A percentile compares a stretch with the other conserved stretches of the same genome.
Evolutionary conservation across 2,888 invertebrate genomes (phyloP).

Genomic region (Rhagonycha lutea): DNA sequence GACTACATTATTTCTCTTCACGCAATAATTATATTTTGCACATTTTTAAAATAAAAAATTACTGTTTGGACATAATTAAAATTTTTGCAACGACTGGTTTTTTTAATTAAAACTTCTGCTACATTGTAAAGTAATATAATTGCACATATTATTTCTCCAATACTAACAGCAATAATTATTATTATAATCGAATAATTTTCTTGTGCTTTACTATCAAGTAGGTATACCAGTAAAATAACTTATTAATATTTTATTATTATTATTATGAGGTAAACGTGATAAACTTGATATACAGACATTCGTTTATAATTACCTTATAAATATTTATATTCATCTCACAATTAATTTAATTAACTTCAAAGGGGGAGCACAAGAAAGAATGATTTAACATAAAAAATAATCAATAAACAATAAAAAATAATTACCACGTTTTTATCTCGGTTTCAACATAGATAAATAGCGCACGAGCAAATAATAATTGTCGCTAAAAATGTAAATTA

Average conservation of each 20-base stretch:
- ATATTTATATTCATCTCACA: not conserved
- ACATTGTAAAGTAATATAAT: not conserved
- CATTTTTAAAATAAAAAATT: not conserved
- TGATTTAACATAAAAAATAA: not conserved
- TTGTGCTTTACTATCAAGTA: not conserved
- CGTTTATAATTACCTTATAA: not conserved
- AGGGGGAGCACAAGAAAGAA: not conserved
- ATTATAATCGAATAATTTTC: not conserved
- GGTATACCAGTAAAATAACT: too few relatives aligned
- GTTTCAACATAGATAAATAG: not conserved
- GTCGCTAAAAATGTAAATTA: not conserved
- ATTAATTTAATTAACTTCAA: not conserved
- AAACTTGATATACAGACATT: not conserved
- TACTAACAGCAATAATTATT: not conserved
- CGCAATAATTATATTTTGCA: constrained; percentile 11
- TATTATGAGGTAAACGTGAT: not conserved
- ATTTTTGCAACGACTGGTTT: not conserved
- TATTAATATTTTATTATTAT: not conserved
- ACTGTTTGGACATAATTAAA: not conserved
- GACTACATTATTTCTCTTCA: not conserved
- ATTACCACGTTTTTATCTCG: not conserved
- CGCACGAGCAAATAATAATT: not conserved
- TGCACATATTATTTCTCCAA: not conserved
- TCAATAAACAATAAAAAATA: not conserved
- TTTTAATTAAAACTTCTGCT: not conserved